phyloP scores from a whole-genome alignment of 2,113 vertebrate species.

The Tympanuchus pallidicinctus region DNA sequence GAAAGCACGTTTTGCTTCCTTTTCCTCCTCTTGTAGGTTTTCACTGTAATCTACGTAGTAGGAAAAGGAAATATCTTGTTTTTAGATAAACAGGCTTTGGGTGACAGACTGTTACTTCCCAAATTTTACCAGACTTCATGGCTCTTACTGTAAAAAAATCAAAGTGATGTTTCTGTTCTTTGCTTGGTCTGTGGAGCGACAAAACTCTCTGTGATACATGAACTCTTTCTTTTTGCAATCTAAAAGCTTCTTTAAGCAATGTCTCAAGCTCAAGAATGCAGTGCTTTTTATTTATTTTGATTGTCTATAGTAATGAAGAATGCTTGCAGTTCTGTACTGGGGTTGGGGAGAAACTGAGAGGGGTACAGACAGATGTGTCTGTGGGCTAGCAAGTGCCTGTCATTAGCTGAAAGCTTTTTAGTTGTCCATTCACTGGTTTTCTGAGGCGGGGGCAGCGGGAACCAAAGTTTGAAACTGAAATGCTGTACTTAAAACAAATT shows the following conservation, averaged over 20 bases:
- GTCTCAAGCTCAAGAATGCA: background rate
- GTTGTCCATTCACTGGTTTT: background rate
- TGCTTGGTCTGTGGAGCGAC: background rate
- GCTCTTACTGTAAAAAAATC: background rate
- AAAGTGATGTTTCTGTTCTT: background rate
- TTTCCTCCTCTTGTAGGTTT: background rate
- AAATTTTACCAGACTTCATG: background rate
- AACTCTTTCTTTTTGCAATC: background rate
- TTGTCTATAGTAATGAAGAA: background rate
- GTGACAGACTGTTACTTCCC: background rate
- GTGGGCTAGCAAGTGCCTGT: background rate
- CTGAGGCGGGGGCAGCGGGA: accelerated
- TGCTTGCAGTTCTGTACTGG: too few relatives aligned
- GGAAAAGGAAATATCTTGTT: background rate
- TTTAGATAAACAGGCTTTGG: background rate
- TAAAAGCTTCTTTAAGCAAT: background rate
- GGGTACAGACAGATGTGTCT: too few relatives aligned
- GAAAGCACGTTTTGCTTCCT: background rate
- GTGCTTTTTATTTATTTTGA: background rate
- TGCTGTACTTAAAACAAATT: background rate
- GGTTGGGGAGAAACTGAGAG: too few relatives aligned
- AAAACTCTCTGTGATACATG: background rate
- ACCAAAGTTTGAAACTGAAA: background rate
- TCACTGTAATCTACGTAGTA: accelerated
- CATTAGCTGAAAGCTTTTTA: background rate